Percentiles rank a stretch among this genome's conserved stretches.
Conservation (phyloP, 2,113 vertebrate species). For the Lophius piscatorius region DNA sequence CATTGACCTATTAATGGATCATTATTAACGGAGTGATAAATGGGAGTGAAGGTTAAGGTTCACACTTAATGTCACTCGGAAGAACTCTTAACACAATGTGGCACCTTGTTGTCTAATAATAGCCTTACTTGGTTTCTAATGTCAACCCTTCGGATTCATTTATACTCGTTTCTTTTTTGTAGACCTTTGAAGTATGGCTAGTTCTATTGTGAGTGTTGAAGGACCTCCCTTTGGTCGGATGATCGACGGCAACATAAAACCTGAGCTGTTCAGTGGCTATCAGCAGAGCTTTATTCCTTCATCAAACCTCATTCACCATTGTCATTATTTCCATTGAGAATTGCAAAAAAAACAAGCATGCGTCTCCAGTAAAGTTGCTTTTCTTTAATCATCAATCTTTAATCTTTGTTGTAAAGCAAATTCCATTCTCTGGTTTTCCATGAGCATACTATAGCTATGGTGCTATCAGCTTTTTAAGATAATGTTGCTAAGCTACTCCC, state of each 20-base stretch:
- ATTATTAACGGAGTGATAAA: slow-evolving; percentile 18
- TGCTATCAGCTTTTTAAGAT: no score
- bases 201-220: not conserved
- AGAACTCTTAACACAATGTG: slow-evolving; percentile 21
- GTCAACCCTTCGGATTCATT: not conserved
- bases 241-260: not conserved
- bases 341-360: slow-evolving; percentile 10
- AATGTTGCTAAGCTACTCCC: no score
- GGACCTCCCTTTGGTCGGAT: not conserved
- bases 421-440: no score
- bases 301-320: no score
- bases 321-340: no score
- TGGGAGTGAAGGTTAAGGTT: slow-evolving; percentile 9
- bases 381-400: no score
- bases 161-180: not conserved
- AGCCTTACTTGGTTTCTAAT: slow-evolving; percentile 10
- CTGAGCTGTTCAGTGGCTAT: not conserved
- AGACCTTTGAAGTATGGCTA: not conserved
- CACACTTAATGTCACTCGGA: slow-evolving; percentile 12
- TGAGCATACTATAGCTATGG: no score
- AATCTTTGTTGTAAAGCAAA: no score
- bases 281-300: no score
- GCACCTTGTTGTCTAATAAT: slow-evolving; percentile 28
- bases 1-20: slow-evolving; percentile 30
- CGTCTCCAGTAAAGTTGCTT: not conserved